phyloP scores from a whole-genome alignment of 2,113 vertebrate genomes.

The human (Homo sapiens) region GRCh38 chr1:25572501-25573000 shows the following conservation, averaged over 20 bases:
- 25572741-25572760: fast-evolving
- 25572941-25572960: fast-evolving
- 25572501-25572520: not conserved
- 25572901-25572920: not conserved
- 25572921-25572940: not conserved
- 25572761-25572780: not conserved
- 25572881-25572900: not conserved
- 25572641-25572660: not conserved
- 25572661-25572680: fast-evolving
- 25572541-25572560: not conserved
- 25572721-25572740: fast-evolving
- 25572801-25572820: not conserved
- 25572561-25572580: not conserved
- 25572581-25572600: not conserved
- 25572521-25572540: not conserved
- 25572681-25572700: not conserved
- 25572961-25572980: not conserved
- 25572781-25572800: not conserved
- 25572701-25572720: not conserved
- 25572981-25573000: not conserved
- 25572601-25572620: not conserved
- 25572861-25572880: not conserved
- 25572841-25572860: not conserved
- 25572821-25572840: not conserved
- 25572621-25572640: not conserved